A percentile compares a stretch with the other conserved stretches of the same genome.
Conservation (phyloP, 2,113 vertebrate species). For the Pristiophorus japonicus region DNA sequence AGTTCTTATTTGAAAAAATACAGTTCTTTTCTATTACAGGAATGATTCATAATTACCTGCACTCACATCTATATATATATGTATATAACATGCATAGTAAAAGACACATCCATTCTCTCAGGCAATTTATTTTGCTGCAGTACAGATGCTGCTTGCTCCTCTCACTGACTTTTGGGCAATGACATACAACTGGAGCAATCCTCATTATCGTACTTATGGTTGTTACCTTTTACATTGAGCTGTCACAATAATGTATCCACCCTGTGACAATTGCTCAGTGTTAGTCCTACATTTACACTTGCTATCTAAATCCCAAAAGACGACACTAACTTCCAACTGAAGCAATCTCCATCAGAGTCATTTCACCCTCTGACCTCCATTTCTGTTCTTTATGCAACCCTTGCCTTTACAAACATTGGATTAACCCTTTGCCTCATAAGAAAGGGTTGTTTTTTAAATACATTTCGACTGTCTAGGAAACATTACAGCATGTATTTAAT, state of each 20-base stretch:
- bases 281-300: not conserved
- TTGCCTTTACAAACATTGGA: not conserved
- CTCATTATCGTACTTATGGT: not conserved
- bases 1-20: not conserved
- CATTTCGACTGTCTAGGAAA: not conserved
- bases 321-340: not conserved
- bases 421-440: not conserved
- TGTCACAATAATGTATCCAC: not conserved
- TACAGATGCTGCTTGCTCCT: not conserved
- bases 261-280: not conserved
- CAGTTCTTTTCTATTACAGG: not conserved
- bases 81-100: not conserved
- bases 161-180: not conserved
- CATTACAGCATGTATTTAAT: not conserved
- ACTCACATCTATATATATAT: not conserved
- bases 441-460: not conserved
- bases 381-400: constrained; percentile 13
- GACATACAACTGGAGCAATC: not conserved
- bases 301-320: not conserved
- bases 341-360: not conserved
- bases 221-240: not conserved
- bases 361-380: not conserved
- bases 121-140: not conserved
- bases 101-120: not conserved
- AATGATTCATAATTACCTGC: not conserved